phyloP scores from a whole-genome alignment of 2,113 vertebrate genomes.

The Mobula hypostoma region DNA sequence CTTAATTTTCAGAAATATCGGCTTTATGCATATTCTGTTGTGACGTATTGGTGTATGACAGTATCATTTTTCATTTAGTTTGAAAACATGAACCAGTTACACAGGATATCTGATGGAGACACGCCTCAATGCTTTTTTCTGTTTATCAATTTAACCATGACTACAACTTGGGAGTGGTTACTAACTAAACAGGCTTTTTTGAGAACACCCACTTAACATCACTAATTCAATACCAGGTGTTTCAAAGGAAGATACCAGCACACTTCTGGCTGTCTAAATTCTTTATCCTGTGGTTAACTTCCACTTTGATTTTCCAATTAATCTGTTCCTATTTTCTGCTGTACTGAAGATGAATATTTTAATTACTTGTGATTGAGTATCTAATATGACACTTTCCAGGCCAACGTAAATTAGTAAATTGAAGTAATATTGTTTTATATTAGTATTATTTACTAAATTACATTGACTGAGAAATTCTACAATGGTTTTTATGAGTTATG shows the following conservation, averaged over 20 bases:
- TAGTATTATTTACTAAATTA: background rate
- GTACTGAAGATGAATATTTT: background rate
- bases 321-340: background rate
- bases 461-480: too few relatives aligned
- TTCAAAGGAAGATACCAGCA: background rate
- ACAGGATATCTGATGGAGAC: background rate
- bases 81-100: slow-evolving; percentile 14
- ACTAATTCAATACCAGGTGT: background rate
- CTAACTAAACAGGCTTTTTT: slow-evolving; percentile 22
- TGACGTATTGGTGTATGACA: background rate
- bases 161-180: slow-evolving; percentile 32
- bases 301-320: background rate
- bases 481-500: too few relatives aligned
- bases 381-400: background rate
- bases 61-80: background rate
- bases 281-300: background rate
- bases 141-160: slow-evolving; percentile 28
- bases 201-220: background rate
- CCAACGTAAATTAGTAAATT: too few relatives aligned
- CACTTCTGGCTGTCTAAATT: background rate
- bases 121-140: background rate
- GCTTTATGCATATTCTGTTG: background rate
- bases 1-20: background rate
- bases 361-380: background rate
- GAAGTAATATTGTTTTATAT: too few relatives aligned